Conservation (phyloP, 1,140 invertebrate species). For the Maniola jurtina region DNA sequence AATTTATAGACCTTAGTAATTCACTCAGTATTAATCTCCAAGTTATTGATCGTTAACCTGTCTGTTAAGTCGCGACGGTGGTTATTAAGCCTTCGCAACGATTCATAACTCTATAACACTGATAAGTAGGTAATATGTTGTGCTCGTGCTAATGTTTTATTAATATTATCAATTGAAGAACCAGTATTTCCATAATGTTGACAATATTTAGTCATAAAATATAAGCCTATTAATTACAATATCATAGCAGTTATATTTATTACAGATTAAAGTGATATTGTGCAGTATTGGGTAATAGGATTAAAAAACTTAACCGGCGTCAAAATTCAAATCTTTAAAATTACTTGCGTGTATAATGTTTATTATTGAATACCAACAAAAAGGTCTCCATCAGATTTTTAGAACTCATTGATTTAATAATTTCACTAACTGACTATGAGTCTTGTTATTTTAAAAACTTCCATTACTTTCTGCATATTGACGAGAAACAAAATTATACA, state of each 20-base stretch:
- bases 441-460: background rate
- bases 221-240: background rate
- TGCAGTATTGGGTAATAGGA: too few relatives aligned
- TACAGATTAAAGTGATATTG: too few relatives aligned
- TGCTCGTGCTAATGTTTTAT: background rate
- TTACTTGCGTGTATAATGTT: too few relatives aligned
- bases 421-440: background rate
- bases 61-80: background rate
- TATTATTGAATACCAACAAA: too few relatives aligned
- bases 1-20: background rate
- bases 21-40: background rate
- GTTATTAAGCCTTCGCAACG: background rate
- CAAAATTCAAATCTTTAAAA: too few relatives aligned
- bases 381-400: too few relatives aligned
- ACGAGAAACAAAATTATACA: background rate
- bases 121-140: background rate
- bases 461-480: background rate
- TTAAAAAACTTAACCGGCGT: too few relatives aligned
- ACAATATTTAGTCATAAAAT: background rate
- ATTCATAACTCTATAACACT: background rate
- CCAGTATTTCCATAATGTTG: background rate
- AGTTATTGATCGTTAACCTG: slow-evolving; percentile 1
- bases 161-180: background rate
- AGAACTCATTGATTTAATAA: too few relatives aligned
- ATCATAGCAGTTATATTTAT: background rate